Evolutionary conservation across 2,113 vertebrate genomes (phyloP).

Genomic region (Triplophysa tibetana): DNA sequence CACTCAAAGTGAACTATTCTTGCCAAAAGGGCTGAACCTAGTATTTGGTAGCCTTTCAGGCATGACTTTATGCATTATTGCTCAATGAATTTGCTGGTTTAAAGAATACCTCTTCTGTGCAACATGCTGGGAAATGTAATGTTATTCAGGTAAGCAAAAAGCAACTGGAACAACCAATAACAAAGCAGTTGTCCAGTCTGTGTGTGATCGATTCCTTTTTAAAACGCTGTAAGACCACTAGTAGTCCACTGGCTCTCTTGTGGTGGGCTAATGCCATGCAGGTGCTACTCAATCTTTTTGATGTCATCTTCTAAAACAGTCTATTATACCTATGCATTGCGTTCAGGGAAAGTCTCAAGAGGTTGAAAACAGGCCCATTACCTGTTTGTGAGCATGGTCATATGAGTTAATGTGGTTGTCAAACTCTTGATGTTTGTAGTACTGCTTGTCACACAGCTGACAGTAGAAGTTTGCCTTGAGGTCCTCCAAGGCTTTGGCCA

Average conservation of each 20-base stretch:
- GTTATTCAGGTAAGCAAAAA: neutral
- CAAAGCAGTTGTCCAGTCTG: slow-evolving; percentile 14
- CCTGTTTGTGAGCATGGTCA: slow-evolving; percentile 98
- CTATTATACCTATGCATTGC: slow-evolving; percentile 14
- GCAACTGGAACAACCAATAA: slow-evolving; percentile 31
- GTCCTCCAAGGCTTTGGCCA: slow-evolving; percentile 82
- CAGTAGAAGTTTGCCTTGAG: slow-evolving; percentile 94
- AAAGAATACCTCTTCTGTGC: neutral
- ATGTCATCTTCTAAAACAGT: slow-evolving; percentile 28
- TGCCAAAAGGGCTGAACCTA: neutral
- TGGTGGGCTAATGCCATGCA: neutral
- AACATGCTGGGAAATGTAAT: slow-evolving; percentile 10
- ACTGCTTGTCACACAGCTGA: slow-evolving; percentile 95
- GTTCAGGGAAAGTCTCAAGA: slow-evolving; percentile 2
- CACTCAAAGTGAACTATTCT: slow-evolving; percentile 12
- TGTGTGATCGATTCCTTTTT: slow-evolving; percentile 33
- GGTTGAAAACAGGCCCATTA: slow-evolving; percentile 59
- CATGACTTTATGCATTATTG: neutral
- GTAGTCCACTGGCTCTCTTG: neutral
- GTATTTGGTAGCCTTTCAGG: neutral
- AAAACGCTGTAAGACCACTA: slow-evolving; percentile 27
- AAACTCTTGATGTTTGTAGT: slow-evolving; percentile 94
- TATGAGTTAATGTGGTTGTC: slow-evolving; percentile 99
- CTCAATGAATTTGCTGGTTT: neutral
- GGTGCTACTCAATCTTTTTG: slow-evolving; percentile 12